Evolutionary conservation across 64 coral and sea anemone genomes (phyloP), one percentile per base, ranked within the genome.

Genomic region (Montipora foliosa): DNA sequence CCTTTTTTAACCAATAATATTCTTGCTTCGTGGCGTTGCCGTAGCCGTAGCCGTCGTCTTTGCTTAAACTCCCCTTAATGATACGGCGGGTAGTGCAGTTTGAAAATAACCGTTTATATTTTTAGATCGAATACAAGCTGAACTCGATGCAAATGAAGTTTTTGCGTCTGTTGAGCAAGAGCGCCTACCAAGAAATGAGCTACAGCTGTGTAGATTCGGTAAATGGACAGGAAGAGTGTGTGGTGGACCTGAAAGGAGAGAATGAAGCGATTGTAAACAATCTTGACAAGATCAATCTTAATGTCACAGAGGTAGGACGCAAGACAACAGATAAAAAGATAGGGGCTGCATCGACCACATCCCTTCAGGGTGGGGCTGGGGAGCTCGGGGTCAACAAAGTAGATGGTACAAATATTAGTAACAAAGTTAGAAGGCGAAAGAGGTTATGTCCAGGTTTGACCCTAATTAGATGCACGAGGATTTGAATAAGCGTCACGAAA

Each of bases 71-170:
- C 37, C 37, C 37, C 2, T 37, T 37, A 37, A 37, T 2, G 37
- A 37, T 37, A 57, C 53, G 53, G 53, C 6, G 11, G 11, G 6
- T 4, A 11, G 53, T 11, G 53, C 75, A 14, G 8, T 64, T 64
- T 64, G 8, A 4, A 15, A 14, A 12, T 64, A 16, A 14, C 14
- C 13, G 61, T 16, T 12, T 12, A 14, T 22, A 57, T 60, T 47
- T 44, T 51, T 47, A 93, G 92, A 93, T 93, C 58, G 92, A 93
- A 80, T 93, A 93, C 92, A 93, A 93, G 61, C 75, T 87, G 66
- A 87, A 93, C 20, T 55, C 64, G 2, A 61, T 49, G 24, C 92
- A 93, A 67, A 67, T 93, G 62, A 93, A 80, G 67, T 80, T 88
- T 74, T 60, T 93, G 3, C 74, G 76, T 3, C 84, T 93, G n/a